A percentile compares a stretch with the other conserved stretches of the same genome.
phyloP scores from a whole-genome alignment of 2,113 vertebrate species.

The Petrocephalus microphthalmus region DNA sequence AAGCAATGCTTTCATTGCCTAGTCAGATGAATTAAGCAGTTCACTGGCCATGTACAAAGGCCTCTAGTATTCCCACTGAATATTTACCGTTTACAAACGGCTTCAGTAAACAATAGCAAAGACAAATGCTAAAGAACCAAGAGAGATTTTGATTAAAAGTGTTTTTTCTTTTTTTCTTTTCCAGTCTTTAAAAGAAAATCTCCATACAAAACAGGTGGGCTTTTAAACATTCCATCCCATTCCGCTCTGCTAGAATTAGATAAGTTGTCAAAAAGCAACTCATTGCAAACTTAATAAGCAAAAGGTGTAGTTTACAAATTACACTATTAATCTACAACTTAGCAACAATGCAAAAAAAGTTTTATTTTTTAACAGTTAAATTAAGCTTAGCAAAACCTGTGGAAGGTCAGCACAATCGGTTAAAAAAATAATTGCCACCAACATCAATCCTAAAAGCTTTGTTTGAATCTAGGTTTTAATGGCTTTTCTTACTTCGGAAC shows the following conservation, averaged over 20 bases:
- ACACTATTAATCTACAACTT: background rate
- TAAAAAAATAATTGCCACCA: background rate
- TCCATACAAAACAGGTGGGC: background rate
- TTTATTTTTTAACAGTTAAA: background rate
- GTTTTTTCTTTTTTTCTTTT: no score
- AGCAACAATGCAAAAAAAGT: background rate
- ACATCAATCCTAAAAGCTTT: background rate
- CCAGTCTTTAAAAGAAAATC: no score
- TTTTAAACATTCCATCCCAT: background rate
- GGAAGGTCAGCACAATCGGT: background rate
- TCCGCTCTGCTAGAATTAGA: background rate
- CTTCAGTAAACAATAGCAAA: slow-evolving; percentile 12
- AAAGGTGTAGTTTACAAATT: background rate
- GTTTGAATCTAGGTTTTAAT: background rate
- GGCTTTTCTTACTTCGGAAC: background rate
- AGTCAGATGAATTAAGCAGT: slow-evolving; percentile 44
- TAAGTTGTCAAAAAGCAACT: background rate
- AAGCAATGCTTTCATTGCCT: slow-evolving; percentile 29
- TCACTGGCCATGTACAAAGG: slow-evolving; percentile 42
- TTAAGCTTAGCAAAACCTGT: background rate
- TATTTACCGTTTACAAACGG: slow-evolving; percentile 30
- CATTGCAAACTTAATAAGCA: background rate
- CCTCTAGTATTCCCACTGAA: slow-evolving; percentile 28
- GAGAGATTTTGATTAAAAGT: background rate
- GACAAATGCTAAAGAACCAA: slow-evolving; percentile 6